Base-by-base conservation (phyloP, 2,113 vertebrate genomes). In the Tragelaphus imberbis region DNA sequence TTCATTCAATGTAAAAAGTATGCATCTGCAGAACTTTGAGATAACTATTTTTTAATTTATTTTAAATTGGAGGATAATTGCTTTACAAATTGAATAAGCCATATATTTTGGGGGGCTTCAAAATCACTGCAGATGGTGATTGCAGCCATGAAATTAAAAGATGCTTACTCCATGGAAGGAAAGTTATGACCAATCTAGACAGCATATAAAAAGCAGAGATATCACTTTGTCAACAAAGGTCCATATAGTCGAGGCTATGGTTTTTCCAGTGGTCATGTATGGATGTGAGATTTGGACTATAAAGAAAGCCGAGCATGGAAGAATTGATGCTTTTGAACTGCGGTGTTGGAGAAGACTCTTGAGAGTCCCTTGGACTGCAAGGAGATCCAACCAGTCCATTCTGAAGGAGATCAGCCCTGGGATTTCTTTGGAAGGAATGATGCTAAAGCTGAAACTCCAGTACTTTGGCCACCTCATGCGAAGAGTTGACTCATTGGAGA, bases 51-150 rank as follows among this genome's bases (percentile, higher is more conserved):
- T 44, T 44, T 44, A 44, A 44, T 44, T 44, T 44, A 44, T 44
- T 44, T 44, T 44, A 44, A 44, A 44, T 44, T 44, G 44, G 44
- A 44, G 44, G 44, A 44, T 44, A 44, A 44, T 44, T 44, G 44
- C 44, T 44, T 44, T 44, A 44, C 44, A 44, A 44, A 44, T 44
- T 44, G 44, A 44, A 44, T 44, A 44, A 44, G 44, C 44, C 44
- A 44, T 44, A 44, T 63, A 63, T 63, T 63, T 63, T 63, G 0
- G 0, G 0, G 13, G 61, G 28, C 28, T 63, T 14, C 13, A 63
- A 63, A 63, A 63, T 33, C 28, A 63, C 14, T 33, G 14, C 61
- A 33, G 14, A 33, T 63, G 61, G 28, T 63, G 28, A 30, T 1
- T 3, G 14, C 13, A 63, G 28, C 28, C 14, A 65, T 65, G 61